Percentiles rank a stretch among this genome's conserved stretches.
Conservation (phyloP, 1,140 invertebrate species). For the Diplogasteroides magnus region DNA sequence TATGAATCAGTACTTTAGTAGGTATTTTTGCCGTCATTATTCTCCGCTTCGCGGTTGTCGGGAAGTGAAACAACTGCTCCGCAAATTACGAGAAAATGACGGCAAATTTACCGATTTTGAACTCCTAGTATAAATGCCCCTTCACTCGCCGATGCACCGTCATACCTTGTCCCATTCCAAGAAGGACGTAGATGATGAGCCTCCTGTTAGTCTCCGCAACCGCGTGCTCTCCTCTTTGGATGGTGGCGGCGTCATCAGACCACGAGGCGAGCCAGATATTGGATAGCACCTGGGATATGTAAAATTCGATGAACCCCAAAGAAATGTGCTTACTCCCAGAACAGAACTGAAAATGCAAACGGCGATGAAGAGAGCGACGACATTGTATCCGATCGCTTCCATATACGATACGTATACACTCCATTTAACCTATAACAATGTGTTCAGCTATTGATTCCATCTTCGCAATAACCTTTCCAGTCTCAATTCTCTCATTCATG, state of each 20-base stretch:
- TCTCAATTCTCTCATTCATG: slow-evolving; percentile 47
- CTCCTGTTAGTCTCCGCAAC: slow-evolving; percentile 26
- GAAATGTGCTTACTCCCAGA: slow-evolving; percentile 42
- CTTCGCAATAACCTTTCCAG: slow-evolving; percentile 34
- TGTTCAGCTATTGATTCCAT: neutral
- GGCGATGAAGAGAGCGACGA: slow-evolving; percentile 39
- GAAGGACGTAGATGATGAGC: slow-evolving; percentile 41
- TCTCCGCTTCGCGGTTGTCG: too few relatives aligned
- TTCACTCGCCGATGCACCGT: too few relatives aligned
- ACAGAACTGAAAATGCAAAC: slow-evolving; percentile 42
- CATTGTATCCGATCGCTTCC: slow-evolving; percentile 46
- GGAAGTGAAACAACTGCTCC: too few relatives aligned
- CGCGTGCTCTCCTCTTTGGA: slow-evolving; percentile 11
- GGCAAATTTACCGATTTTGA: too few relatives aligned
- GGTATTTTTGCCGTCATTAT: too few relatives aligned
- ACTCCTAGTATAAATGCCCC: too few relatives aligned
- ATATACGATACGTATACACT: slow-evolving; percentile 56
- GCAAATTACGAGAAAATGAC: too few relatives aligned
- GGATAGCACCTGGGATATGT: slow-evolving; percentile 24
- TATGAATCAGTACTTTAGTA: too few relatives aligned
- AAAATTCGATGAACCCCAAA: too few relatives aligned
- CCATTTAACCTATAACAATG: slow-evolving; percentile 41
- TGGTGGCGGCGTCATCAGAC: slow-evolving; percentile 54
- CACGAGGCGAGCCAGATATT: slow-evolving; percentile 57
- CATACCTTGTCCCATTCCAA: slow-evolving; percentile 51